Base-by-base conservation (phyloP, 2,797 vertebrate species). In the Xerus rutilus region DNA sequence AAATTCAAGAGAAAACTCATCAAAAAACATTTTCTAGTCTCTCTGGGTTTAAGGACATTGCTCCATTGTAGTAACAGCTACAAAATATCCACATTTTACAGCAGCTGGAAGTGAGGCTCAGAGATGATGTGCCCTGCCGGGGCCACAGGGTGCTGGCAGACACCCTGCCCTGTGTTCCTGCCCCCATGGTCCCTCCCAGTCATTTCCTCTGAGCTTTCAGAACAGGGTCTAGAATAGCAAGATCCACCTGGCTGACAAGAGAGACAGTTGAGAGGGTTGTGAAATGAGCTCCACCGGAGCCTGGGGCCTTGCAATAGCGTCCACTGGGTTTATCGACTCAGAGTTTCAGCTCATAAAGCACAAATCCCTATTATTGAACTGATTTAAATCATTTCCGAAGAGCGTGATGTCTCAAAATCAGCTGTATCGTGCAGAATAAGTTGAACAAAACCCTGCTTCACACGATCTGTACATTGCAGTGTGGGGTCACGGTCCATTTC, bases 321-420 rank as follows among this genome's bases (percentile, higher is more conserved):
- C 83, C 86, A 89, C 0, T 89, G 88, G 70, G 64, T 94, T 96
- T 96, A 97, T 94, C 0, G 17, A 96, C 91, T 73, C 89, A 95
- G 81, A 82, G 92, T 95, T 95, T 94, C 86, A 91, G 91, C 47
- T 95, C 91, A 95, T 97, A 97, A 98, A 95, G 73, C 74, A 87
- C 74, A 94, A 95, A 89, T 32, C 2, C 77, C 64, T 64, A 30
- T 64, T 93, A 96, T 5, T 95, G 94, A 95, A 91, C 67, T n/a
- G 49, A 83, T 79, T 95, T 96, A 95, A 96, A 97, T 91, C 70
- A 89, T 94, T 67, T 91, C 78, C 52, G 43, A 92, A 64, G 59
- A 92, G 35, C 20, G n/a, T 49, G 54, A 73, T 43, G 21, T 92
- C 86, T 93, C 72, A 88, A 95, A 94, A 73, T 72, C 67, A 95